phyloP scores from a whole-genome alignment of 2,797 vertebrate species.

The Cossypha caffra region DNA sequence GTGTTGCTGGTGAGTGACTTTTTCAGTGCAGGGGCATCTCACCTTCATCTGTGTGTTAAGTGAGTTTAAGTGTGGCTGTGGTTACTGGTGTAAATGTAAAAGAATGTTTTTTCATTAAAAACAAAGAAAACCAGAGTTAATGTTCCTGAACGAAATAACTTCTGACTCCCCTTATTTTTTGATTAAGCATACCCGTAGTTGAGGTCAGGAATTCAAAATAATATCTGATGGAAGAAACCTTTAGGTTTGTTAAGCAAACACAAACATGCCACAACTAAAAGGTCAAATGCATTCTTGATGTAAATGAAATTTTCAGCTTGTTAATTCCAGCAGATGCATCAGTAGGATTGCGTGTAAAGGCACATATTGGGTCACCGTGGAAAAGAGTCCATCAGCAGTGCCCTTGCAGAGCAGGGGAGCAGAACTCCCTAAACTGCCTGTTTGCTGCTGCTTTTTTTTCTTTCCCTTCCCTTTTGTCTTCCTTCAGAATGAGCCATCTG shows the following conservation, averaged over 20 bases:
- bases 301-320: not conserved
- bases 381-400: accelerated
- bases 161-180: not conserved
- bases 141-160: not conserved
- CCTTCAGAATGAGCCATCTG: not conserved
- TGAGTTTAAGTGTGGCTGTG: not conserved
- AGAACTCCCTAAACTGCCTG: not conserved
- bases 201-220: not conserved
- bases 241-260: not conserved
- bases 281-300: not conserved
- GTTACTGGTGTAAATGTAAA: not conserved
- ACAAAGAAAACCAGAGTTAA: not conserved
- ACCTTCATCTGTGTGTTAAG: not conserved
- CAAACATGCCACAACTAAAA: not conserved
- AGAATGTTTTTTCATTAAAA: not conserved
- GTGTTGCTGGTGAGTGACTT: accelerated
- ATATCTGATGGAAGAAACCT: not conserved
- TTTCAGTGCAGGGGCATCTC: not conserved
- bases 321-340: not conserved
- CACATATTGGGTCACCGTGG: not conserved
- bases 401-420: accelerated
- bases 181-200: accelerated
- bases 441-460: not conserved
- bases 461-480: not conserved
- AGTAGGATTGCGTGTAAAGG: not conserved